Conservation (phyloP, 2,888 invertebrate genomes). For the Tethea ocularis region DNA sequence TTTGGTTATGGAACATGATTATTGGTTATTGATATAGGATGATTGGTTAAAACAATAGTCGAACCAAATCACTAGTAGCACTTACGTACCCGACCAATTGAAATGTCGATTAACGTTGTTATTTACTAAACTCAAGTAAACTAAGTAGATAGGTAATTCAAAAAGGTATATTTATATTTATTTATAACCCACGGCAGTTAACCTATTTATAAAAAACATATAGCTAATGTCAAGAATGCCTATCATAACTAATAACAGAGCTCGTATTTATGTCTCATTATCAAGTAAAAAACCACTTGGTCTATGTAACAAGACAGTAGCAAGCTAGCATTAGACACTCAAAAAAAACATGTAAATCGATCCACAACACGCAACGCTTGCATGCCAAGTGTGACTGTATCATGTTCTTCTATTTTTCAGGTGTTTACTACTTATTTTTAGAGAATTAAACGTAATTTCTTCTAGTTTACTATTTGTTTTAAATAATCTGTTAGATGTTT, state of each 20-base stretch:
- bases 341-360: slow-evolving; percentile 75
- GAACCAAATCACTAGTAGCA: too few relatives aligned
- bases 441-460: not conserved
- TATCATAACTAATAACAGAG: slow-evolving; percentile 24
- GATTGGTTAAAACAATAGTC: too few relatives aligned
- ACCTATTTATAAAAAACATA: not conserved
- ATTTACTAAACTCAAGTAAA: slow-evolving; percentile 44
- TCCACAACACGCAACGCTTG: slow-evolving; percentile 67
- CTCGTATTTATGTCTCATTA: slow-evolving; percentile 44
- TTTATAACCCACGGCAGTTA: not conserved
- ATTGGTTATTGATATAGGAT: too few relatives aligned
- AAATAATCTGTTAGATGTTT: not conserved
- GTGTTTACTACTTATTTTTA: slow-evolving; percentile 10
- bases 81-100: too few relatives aligned
- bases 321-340: slow-evolving; percentile 57
- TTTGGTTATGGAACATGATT: too few relatives aligned
- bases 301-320: slow-evolving; percentile 73
- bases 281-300: slow-evolving; percentile 55
- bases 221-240: not conserved
- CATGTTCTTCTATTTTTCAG: slow-evolving; percentile 15
- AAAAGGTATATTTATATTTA: too few relatives aligned
- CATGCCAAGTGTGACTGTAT: slow-evolving; percentile 36
- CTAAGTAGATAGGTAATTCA: slow-evolving; percentile 38
- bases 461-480: not conserved
- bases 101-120: too few relatives aligned